Evolutionary conservation across 2,113 vertebrate genomes (phyloP), one percentile per base, ranked within the genome.

Genomic region (Microcebus jonahi): DNA sequence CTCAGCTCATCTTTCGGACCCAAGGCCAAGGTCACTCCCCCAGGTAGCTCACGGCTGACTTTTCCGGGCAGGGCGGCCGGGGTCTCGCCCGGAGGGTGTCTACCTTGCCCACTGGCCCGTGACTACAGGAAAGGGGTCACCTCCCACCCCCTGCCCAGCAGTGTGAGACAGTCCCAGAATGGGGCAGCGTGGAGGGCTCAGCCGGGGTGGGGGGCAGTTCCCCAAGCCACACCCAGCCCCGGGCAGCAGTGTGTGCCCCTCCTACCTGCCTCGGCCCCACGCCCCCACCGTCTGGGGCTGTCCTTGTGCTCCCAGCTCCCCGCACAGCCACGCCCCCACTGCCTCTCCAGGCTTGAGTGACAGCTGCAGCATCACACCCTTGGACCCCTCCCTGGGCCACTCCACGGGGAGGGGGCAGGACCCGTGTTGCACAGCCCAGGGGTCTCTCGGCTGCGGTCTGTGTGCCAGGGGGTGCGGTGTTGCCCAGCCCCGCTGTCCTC

Each of bases 381-480:
- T 0, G 1, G n/a, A 48, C 75, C n/a, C 48, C 31, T 57, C 61
- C 75, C 20, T 3, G 10, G 53, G 15, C 25, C 13, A 5, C 67
- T 34, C 18, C 31, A 5, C 21, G 45, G 45, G 45, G 15, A 20
- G 6, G 1, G 61, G 79, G 31, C 15, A 20, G 70, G 27, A 45
- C 65, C n/a, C 2, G 29, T 14, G 3, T 20, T 14, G n/a, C 14
- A 15, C 53, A 25, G 2, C 6, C 48, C 0, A 4, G 71, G 36
- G 34, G 55, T 59, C 53, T 6, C 23, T 7, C 3, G 6, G 7
- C 1, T 20, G 77, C n/a, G 75, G 50, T 20, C 23, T 20, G 39
- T 6, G 15, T 12, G 15, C 7, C 3, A 3, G 6, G 31, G 75
- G 48, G 18, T 0, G 2, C 1, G 1, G 9, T 7, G 25, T 20